Evolutionary conservation across 2,797 vertebrate species (phyloP), one percentile per base, ranked within the genome.

Genomic region (Hyperoplus lanceolatus): DNA sequence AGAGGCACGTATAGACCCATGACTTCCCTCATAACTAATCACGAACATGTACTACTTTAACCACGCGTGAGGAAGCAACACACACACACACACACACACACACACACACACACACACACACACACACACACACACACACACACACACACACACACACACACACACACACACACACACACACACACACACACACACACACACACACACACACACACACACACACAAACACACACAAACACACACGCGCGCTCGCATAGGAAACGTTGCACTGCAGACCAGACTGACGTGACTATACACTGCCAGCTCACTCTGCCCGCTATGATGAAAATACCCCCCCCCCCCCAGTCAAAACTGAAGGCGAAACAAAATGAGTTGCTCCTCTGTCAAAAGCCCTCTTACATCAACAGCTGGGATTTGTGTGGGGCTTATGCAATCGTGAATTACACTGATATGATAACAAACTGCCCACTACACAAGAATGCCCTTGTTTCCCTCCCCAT

Each of bases 221-320:
- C 80, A 73, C 72, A 21, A 2, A 21, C 21, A 21, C 21, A 21
- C 21, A 21, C 21, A 21, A 21, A 21, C 57, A 55, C 82, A 61
- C 74, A 41, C 72, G 38, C 54, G 5, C 59, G 6, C 51, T 46
- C 73, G 50, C 66, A 73, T 77, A 81, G 75, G 82, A 89, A 89
- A 91, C 85, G 91, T 92, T 91, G 92, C 92, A 94, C 88, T 93
- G 93, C 93, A 94, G 92, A 91, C 83, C 79, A 87, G 91, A 90
- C 91, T 90, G 90, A 90, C 90, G 89, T 92, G 91, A 91, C 89
- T 88, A 29, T 29, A n/a, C 80, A 80, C 89, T 82, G 90, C 85
- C 89, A 77, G 90, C 87, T 89, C 89, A 77, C 79, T 80, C 81
- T 88, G 83, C 75, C 82, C 77, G 74, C 67, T 77, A 65, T 78